These are phyloP conservation scores for Drosophila tripunctata DNA, from an alignment of 2,888 invertebrate species.

Conservation along the genomic window DNA sequence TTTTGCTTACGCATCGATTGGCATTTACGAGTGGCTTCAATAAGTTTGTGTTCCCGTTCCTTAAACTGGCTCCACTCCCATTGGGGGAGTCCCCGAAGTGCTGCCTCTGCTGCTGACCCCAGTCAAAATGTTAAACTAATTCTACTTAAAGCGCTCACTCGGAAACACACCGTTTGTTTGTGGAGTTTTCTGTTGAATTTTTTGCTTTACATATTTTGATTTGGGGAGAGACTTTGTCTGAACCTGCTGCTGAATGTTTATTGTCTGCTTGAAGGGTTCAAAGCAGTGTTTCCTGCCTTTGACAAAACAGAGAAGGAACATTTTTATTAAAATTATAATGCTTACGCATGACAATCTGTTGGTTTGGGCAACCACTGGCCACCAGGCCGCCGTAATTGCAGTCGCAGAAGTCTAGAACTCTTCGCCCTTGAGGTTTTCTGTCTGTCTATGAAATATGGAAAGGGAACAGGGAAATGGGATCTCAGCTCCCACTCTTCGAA, in stretches of 20 bases:
- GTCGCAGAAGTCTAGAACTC: background rate
- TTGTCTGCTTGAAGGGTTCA: constrained; percentile 66
- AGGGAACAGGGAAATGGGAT: background rate
- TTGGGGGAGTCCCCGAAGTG: constrained; percentile 31
- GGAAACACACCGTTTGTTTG: constrained; percentile 46
- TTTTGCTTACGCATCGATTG: constrained; percentile 74
- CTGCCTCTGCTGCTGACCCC: constrained; percentile 38
- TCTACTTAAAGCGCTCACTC: constrained; percentile 65
- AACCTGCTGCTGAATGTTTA: constrained; percentile 32
- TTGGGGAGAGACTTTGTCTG: constrained; percentile 13
- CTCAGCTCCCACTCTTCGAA: constrained; percentile 11
- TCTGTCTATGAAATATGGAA: constrained; percentile 45
- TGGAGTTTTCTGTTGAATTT: constrained; percentile 15
- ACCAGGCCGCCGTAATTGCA: constrained; percentile 44
- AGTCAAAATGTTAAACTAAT: constrained; percentile 47
- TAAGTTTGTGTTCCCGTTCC: constrained; percentile 9
- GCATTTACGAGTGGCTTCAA: constrained; percentile 46
- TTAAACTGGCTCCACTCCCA: constrained; percentile 15
- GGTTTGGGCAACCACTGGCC: constrained; percentile 36
- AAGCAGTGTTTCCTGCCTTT: constrained; percentile 51
- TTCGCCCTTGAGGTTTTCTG: constrained; percentile 20
- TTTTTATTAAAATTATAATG: constrained; percentile 77
- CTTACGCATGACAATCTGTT: constrained; percentile 54
- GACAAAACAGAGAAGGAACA: constrained; percentile 45
- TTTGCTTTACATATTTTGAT: constrained; percentile 12